Base-by-base conservation (phyloP, 2,888 invertebrate genomes). In the Parascotia fuliginaria region DNA sequence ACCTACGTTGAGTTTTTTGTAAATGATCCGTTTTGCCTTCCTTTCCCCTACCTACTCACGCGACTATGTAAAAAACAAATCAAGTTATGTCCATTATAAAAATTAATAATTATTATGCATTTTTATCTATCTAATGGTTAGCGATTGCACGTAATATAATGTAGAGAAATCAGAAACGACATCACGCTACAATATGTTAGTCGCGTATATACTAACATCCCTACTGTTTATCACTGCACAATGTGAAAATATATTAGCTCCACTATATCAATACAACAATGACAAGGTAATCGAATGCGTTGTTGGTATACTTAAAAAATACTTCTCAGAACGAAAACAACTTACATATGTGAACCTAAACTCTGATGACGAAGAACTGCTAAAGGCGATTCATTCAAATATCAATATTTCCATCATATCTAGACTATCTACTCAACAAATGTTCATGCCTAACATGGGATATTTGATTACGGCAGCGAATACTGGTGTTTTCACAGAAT, bases 381-480 rank as follows among this genome's bases (percentile, higher is more conserved):
- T 70, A 4, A 52, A 53, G 43, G 36, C 43, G 2, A 56, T 75
- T 6, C 64, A 77, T 40, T 28, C 59, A 1, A 32, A 49, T 16
- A 13, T 24, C 0, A 9, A 16, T 14, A 24, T 44, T 9, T 13
- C 63, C 1, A 2, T 63, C 1, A 13, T 55, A 11, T 15, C 15
- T 0, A 53, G 53, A 38, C 16, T 53, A 2, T 4, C 40, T 0
- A 16, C 24, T 33, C 1, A 14, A 14, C 42, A 42, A 28, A 46
- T 44, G 9, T 13, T 11, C 7, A 12, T 53, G 0, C 22, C 9
- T 9, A 55, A 74, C 12, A 36, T 39, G 15, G 72, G 61, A 2
- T 83, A 84, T 46, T 3, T 85, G 15, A 57, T 85, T 36, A 45
- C 58, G 1, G 69, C 70, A 0, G 48, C 32, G 0, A 60, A 64